Conservation (phyloP, 64 coral and sea anemone genomes). For the Actinia tenebrosa region DNA sequence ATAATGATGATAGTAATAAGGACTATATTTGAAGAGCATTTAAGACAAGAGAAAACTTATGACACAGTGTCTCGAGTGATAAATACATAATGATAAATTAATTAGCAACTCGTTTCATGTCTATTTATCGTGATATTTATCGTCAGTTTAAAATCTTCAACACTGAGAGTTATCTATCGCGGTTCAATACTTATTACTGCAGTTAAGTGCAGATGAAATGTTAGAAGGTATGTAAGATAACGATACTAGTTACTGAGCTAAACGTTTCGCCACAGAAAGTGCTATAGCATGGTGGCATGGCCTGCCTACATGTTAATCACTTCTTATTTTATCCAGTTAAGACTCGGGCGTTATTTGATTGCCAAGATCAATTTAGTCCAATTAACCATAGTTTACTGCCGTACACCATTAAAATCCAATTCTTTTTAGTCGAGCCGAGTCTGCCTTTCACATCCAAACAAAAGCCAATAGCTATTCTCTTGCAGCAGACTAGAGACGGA, state of each 20-base stretch:
- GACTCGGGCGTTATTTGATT: constrained; percentile 16
- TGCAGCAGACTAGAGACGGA: background rate
- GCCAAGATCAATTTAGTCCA: constrained; percentile 24
- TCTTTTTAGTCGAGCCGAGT: background rate
- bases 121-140: background rate
- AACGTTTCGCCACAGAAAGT: background rate
- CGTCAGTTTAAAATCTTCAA: background rate
- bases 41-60: background rate
- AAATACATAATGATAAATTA: constrained; percentile 21
- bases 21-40: constrained; percentile 13
- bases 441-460: constrained; percentile 12
- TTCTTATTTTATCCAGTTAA: constrained; percentile 14
- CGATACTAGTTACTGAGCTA: background rate
- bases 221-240: background rate
- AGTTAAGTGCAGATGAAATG: background rate
- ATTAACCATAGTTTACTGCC: constrained; percentile 17
- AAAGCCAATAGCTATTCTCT: background rate
- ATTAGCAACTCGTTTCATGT: background rate
- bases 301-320: background rate
- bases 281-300: background rate
- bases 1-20: constrained; percentile 16
- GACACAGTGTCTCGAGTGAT: constrained; percentile 9
- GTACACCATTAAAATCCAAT: constrained; percentile 28
- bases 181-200: background rate
- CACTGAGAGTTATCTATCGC: background rate